Evolutionary conservation across 2,888 invertebrate genomes (phyloP), one percentile per base, ranked within the genome.

Genomic region (Pyrochroa serraticornis): DNA sequence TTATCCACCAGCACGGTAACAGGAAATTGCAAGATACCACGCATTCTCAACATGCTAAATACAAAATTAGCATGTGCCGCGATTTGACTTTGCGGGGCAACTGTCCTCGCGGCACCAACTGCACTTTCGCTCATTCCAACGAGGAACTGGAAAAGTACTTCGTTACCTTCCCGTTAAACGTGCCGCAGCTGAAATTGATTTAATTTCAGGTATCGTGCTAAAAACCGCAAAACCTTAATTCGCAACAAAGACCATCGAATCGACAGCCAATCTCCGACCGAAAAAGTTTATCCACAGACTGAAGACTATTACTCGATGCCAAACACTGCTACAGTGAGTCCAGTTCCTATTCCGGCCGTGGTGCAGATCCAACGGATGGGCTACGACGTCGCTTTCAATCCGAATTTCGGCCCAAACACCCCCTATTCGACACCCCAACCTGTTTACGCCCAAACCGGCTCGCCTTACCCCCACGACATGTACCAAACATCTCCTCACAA

Each of bases 51-150:
- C 82, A 90, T 75, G 83, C 87, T 8, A 92, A 91, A 74, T 95
- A 94, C 80, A 95, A 95, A 81, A 92, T 94, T 56, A 90, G 91
- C 72, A 89, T 95, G 87, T 96, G 95, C 69, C 85, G 95, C 0
- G 95, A 96, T 78, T 83, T 93, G 7, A 86, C 89, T 1, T 82
- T 89, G 14, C 84, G 91, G 8, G 88, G 92, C 0, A 88, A 86
- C 60, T 97, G 97, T 75, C 95, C 95, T 0, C 83, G 95, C 7
- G 93, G 94, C 3, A 87, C 86, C 38, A 88, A 89, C 68, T 97
- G 97, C 77, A 94, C 93, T 0, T 97, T 95, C 80, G 94, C 95
- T 5, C 96, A 97, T 77, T 92, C 92, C 0, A 91, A 92, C 64
- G 92, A 94, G 63, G 97, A 97, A 77, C 81, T 95, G 35, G 95